Evolutionary conservation across 2,888 invertebrate species (phyloP), one percentile per base, ranked within the genome.

Genomic region (Phragmatobia fuliginosa): DNA sequence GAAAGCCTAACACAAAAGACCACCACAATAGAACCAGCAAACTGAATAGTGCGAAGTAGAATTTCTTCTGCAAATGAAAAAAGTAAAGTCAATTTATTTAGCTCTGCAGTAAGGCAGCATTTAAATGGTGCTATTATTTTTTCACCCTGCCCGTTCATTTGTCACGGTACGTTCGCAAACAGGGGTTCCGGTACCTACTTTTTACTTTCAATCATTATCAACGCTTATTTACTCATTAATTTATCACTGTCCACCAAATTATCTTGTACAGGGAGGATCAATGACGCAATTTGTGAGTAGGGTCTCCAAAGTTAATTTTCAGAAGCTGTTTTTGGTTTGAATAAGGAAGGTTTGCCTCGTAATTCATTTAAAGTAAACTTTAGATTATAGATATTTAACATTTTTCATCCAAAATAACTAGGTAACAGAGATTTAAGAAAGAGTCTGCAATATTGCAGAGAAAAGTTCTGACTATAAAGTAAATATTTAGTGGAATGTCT

Each of bases 181-280:
- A 80, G 81, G 77, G 81, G 74, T 79, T 81, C 81, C 70, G 75
- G 75, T 79, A 87, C n/a, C n/a, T n/a, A n/a, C 83, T 91, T 93
- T 90, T 90, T 90, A 87, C 82, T 81, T 76, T 76, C 73, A 91
- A 92, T 93, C 90, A 87, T 93, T 93, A 94, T 93, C 92, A 88
- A 78, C 86, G 89, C 85, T 92, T 93, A 92, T 92, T 92, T 91
- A 88, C 87, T 91, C 91, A 91, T 91, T 93, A 92, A 94, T 94
- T 93, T 91, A 87, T 93, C 93, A 91, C 87, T 91, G 92, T 92
- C 91, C 83, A 71, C 84, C 84, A 88, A 91, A 92, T 93, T 91
- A 90, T 91, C 89, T 86, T 87, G 86, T 85, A 84, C 83, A 76
- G 72, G 64, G 69, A 72, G 81, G 81, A 83, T 81, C 78, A 78